phyloP scores from a whole-genome alignment of 2,888 invertebrate species.

The Adineta ricciae region DNA sequence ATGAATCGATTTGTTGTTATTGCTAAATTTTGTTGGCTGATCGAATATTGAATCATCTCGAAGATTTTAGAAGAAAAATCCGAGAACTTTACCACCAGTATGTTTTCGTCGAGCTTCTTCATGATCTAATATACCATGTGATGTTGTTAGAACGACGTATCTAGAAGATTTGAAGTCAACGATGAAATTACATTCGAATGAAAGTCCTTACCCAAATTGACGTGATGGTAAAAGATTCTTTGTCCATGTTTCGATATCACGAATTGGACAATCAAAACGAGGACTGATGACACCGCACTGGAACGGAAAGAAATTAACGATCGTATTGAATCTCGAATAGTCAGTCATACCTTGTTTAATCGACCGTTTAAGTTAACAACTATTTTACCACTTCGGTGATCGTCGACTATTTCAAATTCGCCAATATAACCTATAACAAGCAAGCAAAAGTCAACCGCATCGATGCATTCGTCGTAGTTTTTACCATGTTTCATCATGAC shows the following conservation, averaged over 20 bases:
- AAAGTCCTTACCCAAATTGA: slow-evolving; percentile 85
- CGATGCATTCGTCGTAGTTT: no score
- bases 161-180: slow-evolving; percentile 54
- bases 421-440: slow-evolving; percentile 70
- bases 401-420: slow-evolving; percentile 98
- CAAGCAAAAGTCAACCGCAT: slow-evolving; percentile 36
- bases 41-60: neutral
- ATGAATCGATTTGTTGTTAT: neutral
- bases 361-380: slow-evolving; percentile 96
- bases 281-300: slow-evolving; percentile 94
- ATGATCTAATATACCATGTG: slow-evolving; percentile 99
- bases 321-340: slow-evolving; percentile 6
- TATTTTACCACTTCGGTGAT: slow-evolving; percentile 96
- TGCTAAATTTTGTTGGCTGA: neutral
- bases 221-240: slow-evolving; percentile 90
- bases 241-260: slow-evolving; percentile 95
- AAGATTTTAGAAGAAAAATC: slow-evolving; percentile 87
- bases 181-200: neutral
- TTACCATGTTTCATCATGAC: slow-evolving; percentile 98
- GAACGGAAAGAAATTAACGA: no score
- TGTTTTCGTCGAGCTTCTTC: slow-evolving; percentile 99
- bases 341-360: slow-evolving; percentile 66
- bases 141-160: slow-evolving; percentile 92
- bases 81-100: slow-evolving; percentile 97
- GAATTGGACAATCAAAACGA: slow-evolving; percentile 87